Base-by-base conservation (phyloP, 2,113 vertebrate species). In the Prionailurus bengalensis region DNA sequence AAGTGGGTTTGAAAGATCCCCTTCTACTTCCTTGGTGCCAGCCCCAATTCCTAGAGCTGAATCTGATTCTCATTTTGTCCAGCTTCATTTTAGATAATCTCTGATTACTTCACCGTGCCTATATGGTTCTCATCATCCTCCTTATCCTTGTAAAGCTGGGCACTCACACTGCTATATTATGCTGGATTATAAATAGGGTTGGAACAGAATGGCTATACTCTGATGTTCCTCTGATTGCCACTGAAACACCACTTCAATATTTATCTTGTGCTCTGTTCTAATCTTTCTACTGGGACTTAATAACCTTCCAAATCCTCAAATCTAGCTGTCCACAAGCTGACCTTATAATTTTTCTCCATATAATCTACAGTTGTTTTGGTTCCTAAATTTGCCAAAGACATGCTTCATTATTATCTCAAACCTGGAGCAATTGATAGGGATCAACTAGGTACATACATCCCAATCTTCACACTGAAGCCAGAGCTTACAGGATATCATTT, bases 261-360 rank as follows among this genome's bases (percentile, higher is more conserved):
- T 94, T 94, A 91, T 31, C 39, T 81, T 82, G 27, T 70, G 5
- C 68, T 93, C 73, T 74, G 45, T 86, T 86, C n/a, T 91, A 86
- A 66, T 81, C 23, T 91, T 74, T 25, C 36, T 73, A 31, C 45
- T 74, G 9, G 45, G 65, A 19, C 25, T 58, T 53, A 91, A 65
- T 27, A 33, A 74, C 45, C 91, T 73, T 19, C 55, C 10, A 39
- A 74, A 86, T 66, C 65, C 33, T 45, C 65, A 45, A 91, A 39
- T 71, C 25, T 61, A 79, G 39, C 51, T 80, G 25, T 61, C 25
- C n/a, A 45, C 9, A 86, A 63, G 45, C 25, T 65, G 42, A 91
- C 10, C 48, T 65, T 80, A 70, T 53, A 65, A 90, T 9, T 66
- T 80, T 80, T 94, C 23, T 86, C 73, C 65, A 58, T 65, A 73